These are phyloP conservation scores for Drosophila recens DNA, from an alignment of 2,888 invertebrate genomes.

Conservation along the genomic window DNA sequence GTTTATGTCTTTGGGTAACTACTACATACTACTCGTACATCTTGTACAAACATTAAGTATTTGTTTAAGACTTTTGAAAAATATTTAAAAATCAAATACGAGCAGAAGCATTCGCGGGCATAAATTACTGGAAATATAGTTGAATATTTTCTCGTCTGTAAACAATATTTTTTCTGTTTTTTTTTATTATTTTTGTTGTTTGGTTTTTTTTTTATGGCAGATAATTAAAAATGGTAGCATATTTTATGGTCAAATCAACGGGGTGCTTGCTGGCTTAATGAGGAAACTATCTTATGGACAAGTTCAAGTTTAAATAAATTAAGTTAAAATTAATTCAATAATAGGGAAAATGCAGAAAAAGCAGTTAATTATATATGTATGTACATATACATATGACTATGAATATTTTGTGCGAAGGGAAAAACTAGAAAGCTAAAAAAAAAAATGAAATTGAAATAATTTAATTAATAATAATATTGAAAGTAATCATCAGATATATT, in stretches of 20 bases:
- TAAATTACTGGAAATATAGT: conserved; percentile 51
- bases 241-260: conserved; percentile 41
- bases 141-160: conserved; percentile 3
- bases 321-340: background rate
- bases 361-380: background rate
- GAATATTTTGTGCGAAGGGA: too few species aligned
- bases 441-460: background rate
- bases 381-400: background rate
- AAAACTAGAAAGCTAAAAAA: background rate
- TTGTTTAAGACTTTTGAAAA: conserved; percentile 64
- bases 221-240: conserved; percentile 69
- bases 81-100: conserved; percentile 76
- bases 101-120: conserved; percentile 52
- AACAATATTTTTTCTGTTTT: conserved; percentile 10
- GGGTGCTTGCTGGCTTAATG: conserved; percentile 42
- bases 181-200: conserved; percentile 25
- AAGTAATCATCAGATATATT: too few species aligned
- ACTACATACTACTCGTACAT: conserved; percentile 3
- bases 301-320: conserved; percentile 12
- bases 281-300: conserved; percentile 19
- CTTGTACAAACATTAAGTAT: conserved; percentile 61
- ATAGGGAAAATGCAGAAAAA: background rate
- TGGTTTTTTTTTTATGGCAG: conserved; percentile 66
- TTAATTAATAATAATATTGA: background rate
- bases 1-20: conserved; percentile 63